These are phyloP conservation scores for Diachrysia chrysitis DNA, from an alignment of 2,888 invertebrate genomes.

Conservation along the genomic window DNA sequence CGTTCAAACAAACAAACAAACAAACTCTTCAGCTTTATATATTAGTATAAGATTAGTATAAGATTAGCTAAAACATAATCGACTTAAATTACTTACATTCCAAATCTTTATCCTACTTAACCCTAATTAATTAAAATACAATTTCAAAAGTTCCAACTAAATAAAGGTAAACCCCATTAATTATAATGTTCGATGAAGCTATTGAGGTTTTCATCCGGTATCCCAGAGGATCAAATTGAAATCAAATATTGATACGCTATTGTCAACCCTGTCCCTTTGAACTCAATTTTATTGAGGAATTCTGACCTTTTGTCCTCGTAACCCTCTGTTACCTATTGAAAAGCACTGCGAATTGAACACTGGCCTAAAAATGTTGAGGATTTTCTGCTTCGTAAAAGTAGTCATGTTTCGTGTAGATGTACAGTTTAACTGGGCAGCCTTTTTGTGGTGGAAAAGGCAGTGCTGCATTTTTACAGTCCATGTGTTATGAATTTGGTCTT, in stretches of 20 bases:
- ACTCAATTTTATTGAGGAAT: slow-evolving; percentile 30
- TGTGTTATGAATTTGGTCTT: too few relatives aligned
- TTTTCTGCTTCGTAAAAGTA: background rate
- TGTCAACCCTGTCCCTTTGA: slow-evolving; percentile 33
- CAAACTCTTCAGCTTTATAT: too few relatives aligned
- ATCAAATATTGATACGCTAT: slow-evolving; percentile 47
- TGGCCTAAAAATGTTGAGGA: slow-evolving; percentile 12
- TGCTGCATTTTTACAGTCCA: too few relatives aligned
- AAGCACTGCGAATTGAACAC: slow-evolving; percentile 15
- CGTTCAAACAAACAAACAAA: too few relatives aligned
- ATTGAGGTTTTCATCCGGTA: slow-evolving; percentile 13
- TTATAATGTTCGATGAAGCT: slow-evolving; percentile 34
- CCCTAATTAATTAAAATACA: slow-evolving; percentile 1
- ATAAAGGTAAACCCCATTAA: slow-evolving; percentile 33
- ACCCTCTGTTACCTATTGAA: slow-evolving; percentile 22
- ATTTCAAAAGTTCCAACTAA: slow-evolving; percentile 6
- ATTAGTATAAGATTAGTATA: too few relatives aligned
- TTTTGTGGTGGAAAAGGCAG: too few relatives aligned
- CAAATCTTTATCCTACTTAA: background rate
- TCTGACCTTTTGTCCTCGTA: slow-evolving; percentile 19
- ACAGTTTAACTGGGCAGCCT: too few relatives aligned
- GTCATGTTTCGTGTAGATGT: too few relatives aligned
- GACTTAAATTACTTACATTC: background rate
- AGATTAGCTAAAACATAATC: background rate
- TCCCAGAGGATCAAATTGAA: slow-evolving; percentile 26